A percentile compares a stretch with the other conserved stretches of the same genome.
Evolutionary conservation across 2,113 vertebrate species (phyloP).

Genomic region (Sphyrna mokarran): DNA sequence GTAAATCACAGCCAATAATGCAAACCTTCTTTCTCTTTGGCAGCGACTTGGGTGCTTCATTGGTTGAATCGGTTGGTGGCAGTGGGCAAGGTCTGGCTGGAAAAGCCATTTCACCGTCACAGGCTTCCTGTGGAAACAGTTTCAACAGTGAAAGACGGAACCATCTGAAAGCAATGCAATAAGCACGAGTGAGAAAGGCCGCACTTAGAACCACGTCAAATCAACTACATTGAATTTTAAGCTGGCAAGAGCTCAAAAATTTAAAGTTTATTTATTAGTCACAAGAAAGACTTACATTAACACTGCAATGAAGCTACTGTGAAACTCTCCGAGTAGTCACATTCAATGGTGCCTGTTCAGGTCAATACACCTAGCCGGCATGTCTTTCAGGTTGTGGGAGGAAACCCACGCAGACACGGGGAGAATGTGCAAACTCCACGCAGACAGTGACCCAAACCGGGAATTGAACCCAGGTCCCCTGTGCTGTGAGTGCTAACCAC

Average conservation of each 20-base stretch:
- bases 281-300: too few species aligned
- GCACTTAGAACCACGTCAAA: neutral
- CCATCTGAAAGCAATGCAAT: neutral
- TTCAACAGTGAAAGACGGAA: neutral
- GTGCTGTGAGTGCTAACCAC: too few species aligned
- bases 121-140: neutral
- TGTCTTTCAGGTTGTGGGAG: too few species aligned
- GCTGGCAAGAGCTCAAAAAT: neutral
- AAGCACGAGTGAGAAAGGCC: neutral
- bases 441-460: too few species aligned
- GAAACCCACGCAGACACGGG: too few species aligned
- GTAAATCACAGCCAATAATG: neutral
- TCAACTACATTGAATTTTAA: neutral
- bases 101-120: neutral
- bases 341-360: too few species aligned
- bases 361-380: too few species aligned
- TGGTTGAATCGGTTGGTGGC: neutral
- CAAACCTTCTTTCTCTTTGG: slow-evolving; percentile 29
- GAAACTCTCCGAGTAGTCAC: too few species aligned
- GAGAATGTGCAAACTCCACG: too few species aligned
- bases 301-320: too few species aligned
- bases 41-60: neutral
- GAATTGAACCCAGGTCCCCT: too few species aligned
- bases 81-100: neutral
- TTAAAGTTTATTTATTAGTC: too few species aligned